Evolutionary conservation across 2,888 invertebrate genomes (phyloP), one percentile per base, ranked within the genome.

Genomic region (Pseudococcus jackbeardsleyi): DNA sequence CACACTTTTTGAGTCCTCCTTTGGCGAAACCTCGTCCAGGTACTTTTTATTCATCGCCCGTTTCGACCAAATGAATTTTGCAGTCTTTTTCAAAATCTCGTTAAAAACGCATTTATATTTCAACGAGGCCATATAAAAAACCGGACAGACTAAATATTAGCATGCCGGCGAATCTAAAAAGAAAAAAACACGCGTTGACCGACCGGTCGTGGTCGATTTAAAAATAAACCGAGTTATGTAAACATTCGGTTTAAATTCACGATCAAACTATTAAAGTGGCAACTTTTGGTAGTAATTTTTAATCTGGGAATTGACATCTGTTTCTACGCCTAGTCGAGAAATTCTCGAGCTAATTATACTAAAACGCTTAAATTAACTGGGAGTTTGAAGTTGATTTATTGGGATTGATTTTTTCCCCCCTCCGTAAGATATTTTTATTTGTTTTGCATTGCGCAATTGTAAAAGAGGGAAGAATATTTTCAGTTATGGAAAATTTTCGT

Each of bases 271-370:
- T 64, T 64, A 64, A 77, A 77, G 77, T 77, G 17, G 77, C 39
- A 77, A 77, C n/a, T 77, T 77, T 77, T 33, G 26, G 26, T 77
- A 77, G 17, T 39, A 77, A 77, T 77, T 77, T 77, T 77, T 77
- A 77, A 77, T 77, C 77, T 77, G 77, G 39, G 77, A 39, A 77
- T 15, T 77, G 77, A 77, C 77, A 77, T 77, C 77, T 77, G 77
- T 39, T 19, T 7, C 39, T 3, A 12, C 12, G 77, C 39, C 54
- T 11, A 54, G 15, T 5, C 54, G 15, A 54, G 17, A 33, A 39
- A 7, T 77, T 39, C 39, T 39, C 39, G 11, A 77, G 77, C 77
- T 77, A 77, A 77, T 77, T 77, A 77, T 77, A 77, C 77, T 39
- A 17, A 77, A 77, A 33, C 77, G 77, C 39, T 77, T 77, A 77